Percentiles rank a stretch among this genome's conserved stretches.
Evolutionary conservation across 53 echinoderm and acorn worm genomes (phyloP).

Genomic region (Zoroaster sp.): DNA sequence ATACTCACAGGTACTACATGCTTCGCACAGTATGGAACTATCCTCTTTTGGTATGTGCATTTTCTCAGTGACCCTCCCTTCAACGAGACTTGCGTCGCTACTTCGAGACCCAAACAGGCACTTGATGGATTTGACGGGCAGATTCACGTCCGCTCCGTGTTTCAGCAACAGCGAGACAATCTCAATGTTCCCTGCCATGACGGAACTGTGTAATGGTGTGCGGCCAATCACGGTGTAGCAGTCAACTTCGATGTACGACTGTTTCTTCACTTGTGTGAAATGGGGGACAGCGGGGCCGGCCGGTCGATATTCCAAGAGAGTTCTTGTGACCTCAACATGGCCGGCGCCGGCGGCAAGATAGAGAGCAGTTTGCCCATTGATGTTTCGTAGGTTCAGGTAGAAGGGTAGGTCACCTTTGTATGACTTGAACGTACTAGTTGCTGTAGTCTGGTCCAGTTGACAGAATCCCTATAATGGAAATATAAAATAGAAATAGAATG

Average conservation of each 20-base stretch:
- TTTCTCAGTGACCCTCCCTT: conserved; percentile 56
- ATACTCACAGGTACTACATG: conserved; percentile 75
- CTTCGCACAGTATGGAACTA: conserved; percentile 79
- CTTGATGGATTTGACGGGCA: conserved; percentile 77
- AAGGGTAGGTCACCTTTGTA: conserved; percentile 91
- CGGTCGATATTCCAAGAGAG: conserved; percentile 88
- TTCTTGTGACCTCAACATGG: conserved; percentile 72
- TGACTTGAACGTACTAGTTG: conserved; percentile 73
- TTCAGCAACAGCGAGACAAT: conserved; percentile 79
- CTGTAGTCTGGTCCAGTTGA: conserved; percentile 29
- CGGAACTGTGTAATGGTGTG: conserved; percentile 88
- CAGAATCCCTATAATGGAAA: conserved; percentile 22
- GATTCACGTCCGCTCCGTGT: conserved; percentile 88
- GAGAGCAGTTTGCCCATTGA: conserved; percentile 88
- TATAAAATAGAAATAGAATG: background rate
- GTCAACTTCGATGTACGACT: conserved; percentile 79
- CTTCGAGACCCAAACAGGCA: conserved; percentile 66
- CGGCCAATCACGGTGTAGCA: conserved; percentile 87
- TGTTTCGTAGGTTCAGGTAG: conserved; percentile 80
- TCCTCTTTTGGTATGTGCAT: conserved; percentile 76
- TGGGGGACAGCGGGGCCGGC: conserved; percentile 54
- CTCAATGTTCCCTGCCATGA: conserved; percentile 78
- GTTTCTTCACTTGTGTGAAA: conserved; percentile 10
- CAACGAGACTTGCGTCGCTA: conserved; percentile 20
- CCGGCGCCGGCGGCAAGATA: conserved; percentile 83